These are phyloP conservation scores for Apomyelois bistriatella DNA, from an alignment of 2,888 invertebrate species.

Conservation along the genomic window DNA sequence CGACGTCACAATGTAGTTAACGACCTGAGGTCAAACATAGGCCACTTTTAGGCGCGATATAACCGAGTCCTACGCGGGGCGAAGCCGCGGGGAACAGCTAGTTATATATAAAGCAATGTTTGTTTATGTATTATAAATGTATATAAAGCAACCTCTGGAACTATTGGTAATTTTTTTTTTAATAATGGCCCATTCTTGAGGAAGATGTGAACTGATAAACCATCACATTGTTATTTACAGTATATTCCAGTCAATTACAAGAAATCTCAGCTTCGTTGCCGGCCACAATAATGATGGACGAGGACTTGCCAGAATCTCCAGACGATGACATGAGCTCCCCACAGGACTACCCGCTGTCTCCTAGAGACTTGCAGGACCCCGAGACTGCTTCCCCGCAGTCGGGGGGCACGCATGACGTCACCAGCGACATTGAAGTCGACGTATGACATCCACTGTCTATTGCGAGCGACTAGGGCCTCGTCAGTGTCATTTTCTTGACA, in stretches of 20 bases:
- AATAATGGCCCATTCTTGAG: no score
- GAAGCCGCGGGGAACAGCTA: no score
- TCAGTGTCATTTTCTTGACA: constrained; percentile 24
- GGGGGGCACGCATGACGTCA: constrained; percentile 43
- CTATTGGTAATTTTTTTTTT: no score
- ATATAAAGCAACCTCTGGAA: no score
- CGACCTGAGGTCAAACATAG: no score
- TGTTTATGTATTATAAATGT: no score
- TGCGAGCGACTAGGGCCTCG: constrained; percentile 46
- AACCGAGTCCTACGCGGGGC: no score
- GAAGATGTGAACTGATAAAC: no score
- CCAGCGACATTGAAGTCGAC: constrained; percentile 69
- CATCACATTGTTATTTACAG: constrained; percentile 45
- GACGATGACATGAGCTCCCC: constrained; percentile 64
- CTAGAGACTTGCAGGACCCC: constrained; percentile 32
- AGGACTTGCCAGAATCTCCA: constrained; percentile 52
- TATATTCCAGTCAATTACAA: constrained; percentile 69
- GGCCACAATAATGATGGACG: constrained; percentile 77
- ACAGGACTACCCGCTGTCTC: constrained; percentile 49
- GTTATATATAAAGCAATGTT: no score
- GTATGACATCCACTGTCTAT: constrained; percentile 64
- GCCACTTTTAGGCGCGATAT: no score
- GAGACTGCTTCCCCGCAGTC: constrained; percentile 52
- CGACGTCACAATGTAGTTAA: no score
- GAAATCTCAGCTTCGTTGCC: constrained; percentile 71